phyloP scores from a whole-genome alignment of 1,140 invertebrate species.

The Zelostemma sp. region DNA sequence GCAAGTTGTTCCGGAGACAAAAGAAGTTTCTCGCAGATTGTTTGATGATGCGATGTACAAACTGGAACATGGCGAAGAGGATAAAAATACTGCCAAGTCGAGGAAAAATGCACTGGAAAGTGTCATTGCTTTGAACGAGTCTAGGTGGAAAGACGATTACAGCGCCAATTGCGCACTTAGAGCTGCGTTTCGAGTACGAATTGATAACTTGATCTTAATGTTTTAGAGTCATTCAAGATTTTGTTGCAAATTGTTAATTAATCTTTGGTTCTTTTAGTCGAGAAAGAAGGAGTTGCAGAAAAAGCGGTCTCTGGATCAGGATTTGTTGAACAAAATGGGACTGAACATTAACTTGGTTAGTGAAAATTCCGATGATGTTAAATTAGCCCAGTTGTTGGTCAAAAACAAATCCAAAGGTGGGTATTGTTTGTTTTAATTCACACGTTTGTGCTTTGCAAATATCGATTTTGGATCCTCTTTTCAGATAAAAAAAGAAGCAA shows the following conservation, averaged over 20 bases:
- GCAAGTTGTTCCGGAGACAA: constrained; percentile 92
- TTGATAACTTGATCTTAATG: constrained; percentile 3
- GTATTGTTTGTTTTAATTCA: constrained; percentile 13
- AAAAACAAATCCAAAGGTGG: constrained; percentile 52
- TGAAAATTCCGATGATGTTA: constrained; percentile 84
- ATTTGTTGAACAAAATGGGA: constrained; percentile 82
- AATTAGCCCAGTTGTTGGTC: constrained; percentile 80
- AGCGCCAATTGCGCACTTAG: constrained; percentile 86
- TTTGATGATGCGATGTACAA: constrained; percentile 97
- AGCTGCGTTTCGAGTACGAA: constrained; percentile 84
- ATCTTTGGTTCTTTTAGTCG: neutral
- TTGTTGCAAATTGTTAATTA: no score
- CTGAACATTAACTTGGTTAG: constrained; percentile 83
- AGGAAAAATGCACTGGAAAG: constrained; percentile 79
- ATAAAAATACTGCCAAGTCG: constrained; percentile 79
- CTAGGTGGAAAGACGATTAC: constrained; percentile 91
- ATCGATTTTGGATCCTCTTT: no score
- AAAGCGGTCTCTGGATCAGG: constrained; percentile 76
- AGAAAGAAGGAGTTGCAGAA: constrained; percentile 80
- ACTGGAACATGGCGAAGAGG: constrained; percentile 90
- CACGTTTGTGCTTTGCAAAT: no score
- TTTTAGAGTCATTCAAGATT: no score
- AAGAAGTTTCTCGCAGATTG: constrained; percentile 87
- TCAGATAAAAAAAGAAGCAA: constrained; percentile 42
- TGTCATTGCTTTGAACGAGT: constrained; percentile 83